Percentiles rank a stretch among this genome's conserved stretches.
Evolutionary conservation across 2,113 vertebrate genomes (phyloP).

Genomic region (Tragulus kanchil): DNA sequence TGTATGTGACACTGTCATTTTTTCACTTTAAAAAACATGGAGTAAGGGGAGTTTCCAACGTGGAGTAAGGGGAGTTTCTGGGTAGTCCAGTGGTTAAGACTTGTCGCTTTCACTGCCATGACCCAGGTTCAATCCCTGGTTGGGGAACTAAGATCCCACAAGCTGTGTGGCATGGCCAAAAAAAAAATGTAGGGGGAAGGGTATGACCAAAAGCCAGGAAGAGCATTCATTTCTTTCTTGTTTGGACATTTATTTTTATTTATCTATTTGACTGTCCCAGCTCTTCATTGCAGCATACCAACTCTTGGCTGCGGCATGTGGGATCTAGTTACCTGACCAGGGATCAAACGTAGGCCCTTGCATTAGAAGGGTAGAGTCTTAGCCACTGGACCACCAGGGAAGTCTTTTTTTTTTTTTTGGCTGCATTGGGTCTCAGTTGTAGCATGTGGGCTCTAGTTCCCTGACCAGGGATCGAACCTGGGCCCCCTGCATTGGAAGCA

Average conservation of each 20-base stretch:
- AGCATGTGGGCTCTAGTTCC: not conserved
- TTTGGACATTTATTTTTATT: not conserved
- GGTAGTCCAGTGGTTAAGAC: not conserved
- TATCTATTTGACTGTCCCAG: not conserved
- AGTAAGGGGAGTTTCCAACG: not conserved
- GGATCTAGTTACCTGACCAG: not conserved
- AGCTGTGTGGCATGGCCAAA: not conserved
- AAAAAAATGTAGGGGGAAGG: not conserved
- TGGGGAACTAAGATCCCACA: not conserved
- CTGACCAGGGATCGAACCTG: not conserved
- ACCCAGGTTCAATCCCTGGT: not conserved
- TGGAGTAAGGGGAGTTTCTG: not conserved
- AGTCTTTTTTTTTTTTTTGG: not conserved
- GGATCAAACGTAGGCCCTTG: not conserved
- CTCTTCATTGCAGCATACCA: not conserved
- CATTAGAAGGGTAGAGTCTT: not conserved
- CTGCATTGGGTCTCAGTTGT: not conserved
- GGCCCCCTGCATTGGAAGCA: not conserved
- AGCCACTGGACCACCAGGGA: not conserved
- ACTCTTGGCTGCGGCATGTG: not conserved
- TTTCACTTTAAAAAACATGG: not conserved
- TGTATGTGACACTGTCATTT: not conserved
- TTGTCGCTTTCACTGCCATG: fast-evolving
- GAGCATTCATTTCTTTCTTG: not conserved
- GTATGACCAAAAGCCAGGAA: not conserved